These are phyloP conservation scores for Eciton burchellii DNA, from an alignment of 1,140 invertebrate genomes.

Conservation along the genomic window DNA sequence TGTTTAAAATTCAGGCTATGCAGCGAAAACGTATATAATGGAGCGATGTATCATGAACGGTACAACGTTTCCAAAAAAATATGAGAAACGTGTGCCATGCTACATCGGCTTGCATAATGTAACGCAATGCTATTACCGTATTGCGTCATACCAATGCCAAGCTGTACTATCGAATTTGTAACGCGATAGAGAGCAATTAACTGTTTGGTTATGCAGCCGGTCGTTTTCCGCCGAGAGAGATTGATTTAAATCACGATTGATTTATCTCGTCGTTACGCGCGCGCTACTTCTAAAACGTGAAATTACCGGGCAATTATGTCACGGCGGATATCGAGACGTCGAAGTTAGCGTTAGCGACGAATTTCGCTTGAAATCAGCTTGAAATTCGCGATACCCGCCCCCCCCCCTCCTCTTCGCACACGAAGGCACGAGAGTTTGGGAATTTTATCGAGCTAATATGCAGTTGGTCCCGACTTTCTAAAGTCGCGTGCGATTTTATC, in stretches of 20 bases:
- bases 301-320: neutral
- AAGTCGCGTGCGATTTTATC: constrained; percentile 35
- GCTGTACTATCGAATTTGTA: constrained; percentile 38
- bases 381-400: constrained; percentile 10
- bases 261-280: neutral
- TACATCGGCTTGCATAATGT: constrained; percentile 36
- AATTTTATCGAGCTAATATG: constrained; percentile 45
- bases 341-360: too few species aligned
- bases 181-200: constrained; percentile 44
- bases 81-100: constrained; percentile 47
- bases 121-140: constrained; percentile 31
- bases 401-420: too few species aligned
- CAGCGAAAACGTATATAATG: constrained; percentile 57
- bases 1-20: constrained; percentile 61
- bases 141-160: constrained; percentile 28
- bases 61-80: constrained; percentile 53
- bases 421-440: constrained; percentile 16
- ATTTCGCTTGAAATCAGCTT: neutral
- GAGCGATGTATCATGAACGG: constrained; percentile 57
- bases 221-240: constrained; percentile 23
- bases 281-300: neutral
- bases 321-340: neutral
- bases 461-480: constrained; percentile 30
- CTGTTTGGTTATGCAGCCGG: neutral
- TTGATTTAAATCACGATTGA: constrained; percentile 27